Evolutionary conservation across 2,113 vertebrate species (phyloP), one percentile per base, ranked within the genome.

Genomic region (Heloderma charlesbogerti): DNA sequence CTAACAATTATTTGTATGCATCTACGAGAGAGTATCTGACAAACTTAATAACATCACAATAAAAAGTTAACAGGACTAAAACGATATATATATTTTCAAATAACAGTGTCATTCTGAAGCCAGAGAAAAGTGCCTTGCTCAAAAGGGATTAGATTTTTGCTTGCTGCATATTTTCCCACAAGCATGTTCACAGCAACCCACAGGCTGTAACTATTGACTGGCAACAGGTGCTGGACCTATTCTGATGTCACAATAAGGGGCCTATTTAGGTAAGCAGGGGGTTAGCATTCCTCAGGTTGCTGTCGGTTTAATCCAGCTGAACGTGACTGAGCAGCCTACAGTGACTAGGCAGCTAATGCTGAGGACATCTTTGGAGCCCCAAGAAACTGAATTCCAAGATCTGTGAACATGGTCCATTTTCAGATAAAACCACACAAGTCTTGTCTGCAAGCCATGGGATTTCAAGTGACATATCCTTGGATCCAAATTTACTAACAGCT

Each of bases 1-100:
- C 29, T 5, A 0, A 48, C 20, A 40, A 51, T 18, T 82, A 88
- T 94, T 94, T 95, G 89, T 43, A 92, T 67, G 91, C 16, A 18
- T 82, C 34, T 48, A 9, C 45, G 16, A 54, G 81, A 40, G 3
- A 43, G 22, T 40, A 77, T 60, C 71, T 40, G 20, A 60, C 0
- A 6, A 16, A 71, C 34, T 82, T 71, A 48, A 34, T 31, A 45
- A 27, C 37, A 57, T 54, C 75, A n/a, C 48, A 57, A 4, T 51
- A 71, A 72, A 75, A 75, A 75, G 29, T 29, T 71, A 20, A 4
- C 6, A 22, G 34, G 15, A 9, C 34, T 22, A 51, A 51, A 71
- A 69, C 48, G 13, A 54, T n/a, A 63, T 51, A 22, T 48, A 15
- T 31, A 4, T 31, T 3, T 18, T 2, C 66, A 51, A 34, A 72